A percentile compares a stretch with the other conserved stretches of the same genome.
Evolutionary conservation across 2,113 vertebrate genomes (phyloP).

Genomic region (Gymnarchus niloticus): DNA sequence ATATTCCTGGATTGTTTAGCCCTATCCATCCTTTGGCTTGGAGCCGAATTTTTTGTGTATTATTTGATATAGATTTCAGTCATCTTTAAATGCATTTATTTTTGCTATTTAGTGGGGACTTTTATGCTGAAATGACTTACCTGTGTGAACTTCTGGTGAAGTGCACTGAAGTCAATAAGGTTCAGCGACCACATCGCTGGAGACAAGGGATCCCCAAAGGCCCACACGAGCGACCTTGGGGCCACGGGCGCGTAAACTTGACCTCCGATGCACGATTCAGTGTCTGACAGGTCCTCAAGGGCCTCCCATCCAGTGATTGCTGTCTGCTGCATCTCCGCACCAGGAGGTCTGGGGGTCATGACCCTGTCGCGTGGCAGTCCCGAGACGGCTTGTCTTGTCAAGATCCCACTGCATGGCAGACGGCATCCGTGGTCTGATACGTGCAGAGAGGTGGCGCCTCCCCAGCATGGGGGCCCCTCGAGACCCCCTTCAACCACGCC

Average conservation of each 20-base stretch:
- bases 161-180: no score
- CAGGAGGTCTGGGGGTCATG: not conserved
- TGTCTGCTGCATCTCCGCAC: not conserved
- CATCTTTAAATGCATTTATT: not conserved
- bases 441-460: not conserved
- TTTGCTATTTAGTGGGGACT: not conserved
- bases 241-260: not conserved
- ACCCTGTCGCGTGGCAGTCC: constrained; percentile 1
- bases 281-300: not conserved
- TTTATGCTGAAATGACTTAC: no score
- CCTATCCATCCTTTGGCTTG: not conserved
- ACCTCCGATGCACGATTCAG: not conserved
- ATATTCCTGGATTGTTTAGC: not conserved
- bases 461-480: not conserved
- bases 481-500: not conserved
- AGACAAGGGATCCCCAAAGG: not conserved
- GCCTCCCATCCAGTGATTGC: constrained; percentile 2
- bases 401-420: not conserved
- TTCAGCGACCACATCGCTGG: no score
- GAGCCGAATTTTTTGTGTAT: not conserved
- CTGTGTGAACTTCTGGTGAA: no score
- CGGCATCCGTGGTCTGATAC: not conserved
- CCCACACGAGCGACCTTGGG: not conserved
- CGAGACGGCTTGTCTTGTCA: not conserved
- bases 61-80: not conserved